Conservation (phyloP, 2,888 invertebrate species). For the Mesorhabditis belari region DNA sequence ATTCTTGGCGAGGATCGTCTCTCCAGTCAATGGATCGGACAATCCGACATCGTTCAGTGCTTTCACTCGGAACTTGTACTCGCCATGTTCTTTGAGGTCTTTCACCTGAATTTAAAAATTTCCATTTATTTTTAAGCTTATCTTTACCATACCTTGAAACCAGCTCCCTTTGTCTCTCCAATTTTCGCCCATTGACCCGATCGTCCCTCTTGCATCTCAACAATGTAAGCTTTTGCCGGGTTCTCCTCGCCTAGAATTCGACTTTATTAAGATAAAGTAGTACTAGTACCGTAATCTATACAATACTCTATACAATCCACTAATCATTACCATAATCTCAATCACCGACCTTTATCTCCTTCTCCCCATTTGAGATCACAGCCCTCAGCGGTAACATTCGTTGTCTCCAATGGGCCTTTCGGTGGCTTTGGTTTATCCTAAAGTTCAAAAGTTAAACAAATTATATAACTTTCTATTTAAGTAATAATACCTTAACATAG, state of each 20-base stretch:
- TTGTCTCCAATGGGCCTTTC: slow-evolving; percentile 73
- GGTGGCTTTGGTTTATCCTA: slow-evolving; percentile 47
- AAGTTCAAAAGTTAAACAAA: not conserved
- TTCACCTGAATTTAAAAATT: slow-evolving; percentile 63
- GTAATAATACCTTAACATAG: slow-evolving; percentile 59
- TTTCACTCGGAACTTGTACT: slow-evolving; percentile 91
- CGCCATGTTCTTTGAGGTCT: slow-evolving; percentile 84
- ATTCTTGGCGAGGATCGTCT: slow-evolving; percentile 87
- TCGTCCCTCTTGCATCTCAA: slow-evolving; percentile 80
- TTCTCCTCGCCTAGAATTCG: slow-evolving; percentile 12
- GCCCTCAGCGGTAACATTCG: slow-evolving; percentile 61
- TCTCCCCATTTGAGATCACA: slow-evolving; percentile 67
- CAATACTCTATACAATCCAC: too few relatives aligned
- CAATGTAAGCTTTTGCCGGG: slow-evolving; percentile 43
- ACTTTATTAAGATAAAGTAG: too few relatives aligned
- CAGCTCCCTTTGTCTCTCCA: slow-evolving; percentile 76
- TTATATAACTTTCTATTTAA: too few relatives aligned
- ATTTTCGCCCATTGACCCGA: slow-evolving; percentile 88
- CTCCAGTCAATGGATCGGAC: slow-evolving; percentile 82
- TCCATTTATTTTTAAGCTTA: not conserved
- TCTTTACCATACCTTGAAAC: slow-evolving; percentile 61
- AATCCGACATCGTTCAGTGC: slow-evolving; percentile 93
- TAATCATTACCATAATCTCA: not conserved
- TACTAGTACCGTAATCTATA: too few relatives aligned
- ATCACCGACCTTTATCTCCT: not conserved